Percentiles rank a stretch among this genome's conserved stretches.
Evolutionary conservation across 2,888 invertebrate species (phyloP).

Genomic region (Xestia sexstrigata): DNA sequence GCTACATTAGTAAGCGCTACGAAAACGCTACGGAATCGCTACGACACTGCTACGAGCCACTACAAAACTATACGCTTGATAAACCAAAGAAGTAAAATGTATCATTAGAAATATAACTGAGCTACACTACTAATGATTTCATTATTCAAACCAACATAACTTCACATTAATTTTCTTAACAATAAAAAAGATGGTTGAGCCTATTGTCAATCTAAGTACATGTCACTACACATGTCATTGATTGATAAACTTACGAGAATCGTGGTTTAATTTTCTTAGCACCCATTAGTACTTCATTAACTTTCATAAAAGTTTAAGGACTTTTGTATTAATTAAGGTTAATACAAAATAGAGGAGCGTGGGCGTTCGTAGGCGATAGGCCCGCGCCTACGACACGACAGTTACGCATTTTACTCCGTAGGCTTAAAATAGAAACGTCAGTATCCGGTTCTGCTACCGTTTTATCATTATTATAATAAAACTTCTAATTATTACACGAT

Average conservation of each 20-base stretch:
- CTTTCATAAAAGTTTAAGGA: slow-evolving; percentile 41
- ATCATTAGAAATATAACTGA: not conserved
- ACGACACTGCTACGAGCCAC: not conserved
- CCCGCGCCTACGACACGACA: slow-evolving; percentile 47
- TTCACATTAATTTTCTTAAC: not conserved
- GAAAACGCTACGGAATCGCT: not conserved
- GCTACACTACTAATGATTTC: not conserved
- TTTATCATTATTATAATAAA: slow-evolving; percentile 62
- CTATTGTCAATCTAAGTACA: not conserved
- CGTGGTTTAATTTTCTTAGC: not conserved
- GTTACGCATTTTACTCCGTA: slow-evolving; percentile 54
- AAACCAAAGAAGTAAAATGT: not conserved
- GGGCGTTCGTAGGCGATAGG: slow-evolving; percentile 52
- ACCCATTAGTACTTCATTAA: slow-evolving; percentile 2
- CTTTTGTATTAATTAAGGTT: slow-evolving; percentile 49
- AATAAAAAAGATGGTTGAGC: not conserved
- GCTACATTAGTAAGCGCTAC: not conserved
- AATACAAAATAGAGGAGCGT: slow-evolving; percentile 48
- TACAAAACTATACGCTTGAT: not conserved
- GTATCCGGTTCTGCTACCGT: slow-evolving; percentile 54
- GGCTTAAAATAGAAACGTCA: slow-evolving; percentile 52
- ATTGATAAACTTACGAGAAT: slow-evolving; percentile 12
- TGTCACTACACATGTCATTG: not conserved
- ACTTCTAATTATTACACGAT: slow-evolving; percentile 57
- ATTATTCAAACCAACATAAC: not conserved